These are phyloP conservation scores for Gymnoscopelus microlampas DNA, from an alignment of 2,797 vertebrate species.

Conservation along the genomic window DNA sequence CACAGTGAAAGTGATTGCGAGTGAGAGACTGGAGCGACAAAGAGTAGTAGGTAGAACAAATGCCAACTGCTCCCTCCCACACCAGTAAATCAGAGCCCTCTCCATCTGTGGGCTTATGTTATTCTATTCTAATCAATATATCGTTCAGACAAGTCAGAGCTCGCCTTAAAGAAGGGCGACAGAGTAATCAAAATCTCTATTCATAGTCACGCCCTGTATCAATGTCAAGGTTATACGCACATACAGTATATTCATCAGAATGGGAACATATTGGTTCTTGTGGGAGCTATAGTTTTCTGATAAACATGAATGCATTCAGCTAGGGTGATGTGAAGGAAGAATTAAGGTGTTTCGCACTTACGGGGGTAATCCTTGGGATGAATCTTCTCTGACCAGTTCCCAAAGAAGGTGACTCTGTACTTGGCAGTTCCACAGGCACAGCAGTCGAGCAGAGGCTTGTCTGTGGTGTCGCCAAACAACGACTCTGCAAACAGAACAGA, in stretches of 20 bases:
- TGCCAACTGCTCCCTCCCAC: constrained; percentile 48
- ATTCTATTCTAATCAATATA: constrained; percentile 78
- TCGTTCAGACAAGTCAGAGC: constrained; percentile 74
- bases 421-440: constrained; percentile 98
- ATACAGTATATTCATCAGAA: constrained; percentile 39
- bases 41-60: background rate
- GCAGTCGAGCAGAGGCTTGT: constrained; percentile 89
- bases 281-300: background rate
- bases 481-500: constrained; percentile 56
- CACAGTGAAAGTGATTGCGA: constrained; percentile 7
- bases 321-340: constrained; percentile 1
- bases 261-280: constrained; percentile 18
- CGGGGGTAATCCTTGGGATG: constrained; percentile 98
- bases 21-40: constrained; percentile 29
- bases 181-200: constrained; percentile 76
- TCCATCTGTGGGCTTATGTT: constrained; percentile 78
- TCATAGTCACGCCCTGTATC: constrained; percentile 65
- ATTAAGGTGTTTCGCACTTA: constrained; percentile 76
- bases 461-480: constrained; percentile 82
- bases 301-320: constrained; percentile 6
- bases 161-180: constrained; percentile 68
- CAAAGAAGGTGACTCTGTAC: constrained; percentile 95
- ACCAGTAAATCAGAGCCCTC: constrained; percentile 70
- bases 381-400: constrained; percentile 97
- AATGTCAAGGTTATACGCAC: constrained; percentile 73